Percentiles rank a stretch among this genome's conserved stretches.
These are phyloP conservation scores for Drosophila eugracilis DNA, from an alignment of 1,140 invertebrate genomes.

Conservation along the genomic window DNA sequence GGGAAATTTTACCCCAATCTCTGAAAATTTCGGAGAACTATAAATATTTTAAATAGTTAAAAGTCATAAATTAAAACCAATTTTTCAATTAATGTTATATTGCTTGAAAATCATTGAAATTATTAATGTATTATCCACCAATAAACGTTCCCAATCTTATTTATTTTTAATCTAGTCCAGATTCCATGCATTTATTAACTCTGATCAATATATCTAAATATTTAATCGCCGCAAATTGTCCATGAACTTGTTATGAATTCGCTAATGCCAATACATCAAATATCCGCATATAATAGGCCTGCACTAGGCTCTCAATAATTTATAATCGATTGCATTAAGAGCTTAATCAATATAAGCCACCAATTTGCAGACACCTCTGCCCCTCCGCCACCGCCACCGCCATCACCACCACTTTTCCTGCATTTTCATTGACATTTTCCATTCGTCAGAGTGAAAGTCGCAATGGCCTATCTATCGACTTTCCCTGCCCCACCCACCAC, in stretches of 20 bases:
- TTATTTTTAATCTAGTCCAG: neutral
- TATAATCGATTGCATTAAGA: slow-evolving; percentile 44
- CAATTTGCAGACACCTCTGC: slow-evolving; percentile 23
- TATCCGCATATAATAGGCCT: slow-evolving; percentile 6
- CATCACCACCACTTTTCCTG: too few relatives aligned
- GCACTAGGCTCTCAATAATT: slow-evolving; percentile 21
- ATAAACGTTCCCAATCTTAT: too few relatives aligned
- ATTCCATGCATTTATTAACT: neutral
- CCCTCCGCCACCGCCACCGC: neutral
- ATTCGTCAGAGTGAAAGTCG: slow-evolving; percentile 31
- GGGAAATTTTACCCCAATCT: neutral
- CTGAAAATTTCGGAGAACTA: neutral
- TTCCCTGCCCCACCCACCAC: neutral
- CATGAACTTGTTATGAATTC: slow-evolving; percentile 23
- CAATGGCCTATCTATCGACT: slow-evolving; percentile 10
- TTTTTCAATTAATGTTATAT: neutral
- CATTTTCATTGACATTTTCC: slow-evolving; percentile 31
- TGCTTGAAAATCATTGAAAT: too few relatives aligned
- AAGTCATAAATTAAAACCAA: neutral
- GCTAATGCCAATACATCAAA: neutral
- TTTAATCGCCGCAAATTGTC: slow-evolving; percentile 13
- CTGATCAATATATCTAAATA: slow-evolving; percentile 1
- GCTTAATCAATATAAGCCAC: slow-evolving; percentile 37
- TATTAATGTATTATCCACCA: too few relatives aligned
- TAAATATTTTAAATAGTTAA: neutral